phyloP scores from a whole-genome alignment of 2,888 invertebrate species.

The Trimorus sp. region DNA sequence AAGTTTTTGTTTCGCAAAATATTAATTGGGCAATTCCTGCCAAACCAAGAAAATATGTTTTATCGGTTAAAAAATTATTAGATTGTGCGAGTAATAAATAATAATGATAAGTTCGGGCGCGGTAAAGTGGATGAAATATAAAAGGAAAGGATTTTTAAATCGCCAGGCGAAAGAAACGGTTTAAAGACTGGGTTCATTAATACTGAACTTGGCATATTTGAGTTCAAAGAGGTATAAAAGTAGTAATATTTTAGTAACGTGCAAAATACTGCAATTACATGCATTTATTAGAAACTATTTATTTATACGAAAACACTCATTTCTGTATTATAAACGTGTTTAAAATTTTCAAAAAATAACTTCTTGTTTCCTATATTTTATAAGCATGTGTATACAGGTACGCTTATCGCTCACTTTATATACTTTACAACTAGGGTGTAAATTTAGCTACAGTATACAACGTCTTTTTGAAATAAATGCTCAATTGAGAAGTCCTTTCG shows the following conservation, averaged over 20 bases:
- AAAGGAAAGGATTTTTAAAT: slow-evolving; percentile 55
- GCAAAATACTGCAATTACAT: too few relatives aligned
- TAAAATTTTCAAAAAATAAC: too few relatives aligned
- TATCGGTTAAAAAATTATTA: slow-evolving; percentile 16
- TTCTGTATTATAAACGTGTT: too few relatives aligned
- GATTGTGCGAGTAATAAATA: slow-evolving; percentile 53
- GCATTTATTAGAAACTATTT: too few relatives aligned
- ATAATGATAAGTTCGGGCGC: slow-evolving; percentile 53
- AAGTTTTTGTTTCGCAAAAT: too few relatives aligned
- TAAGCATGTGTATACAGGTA: too few relatives aligned
- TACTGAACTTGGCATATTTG: slow-evolving; percentile 51
- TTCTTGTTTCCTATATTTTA: too few relatives aligned
- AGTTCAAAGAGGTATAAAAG: slow-evolving; percentile 30
- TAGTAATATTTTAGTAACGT: neutral
- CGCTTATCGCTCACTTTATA: too few relatives aligned
- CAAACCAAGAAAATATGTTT: slow-evolving; percentile 1
- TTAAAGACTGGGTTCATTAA: slow-evolving; percentile 60
- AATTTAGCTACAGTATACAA: too few relatives aligned
- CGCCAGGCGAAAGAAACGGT: slow-evolving; percentile 61
- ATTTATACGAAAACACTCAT: too few relatives aligned
- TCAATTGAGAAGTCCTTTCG: neutral
- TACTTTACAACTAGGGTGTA: too few relatives aligned
- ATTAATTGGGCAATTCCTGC: neutral
- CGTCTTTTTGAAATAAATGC: too few relatives aligned
- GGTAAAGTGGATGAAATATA: slow-evolving; percentile 46